These are phyloP conservation scores for Gadus chalcogrammus DNA, from an alignment of 2,113 vertebrate species.

Conservation along the genomic window DNA sequence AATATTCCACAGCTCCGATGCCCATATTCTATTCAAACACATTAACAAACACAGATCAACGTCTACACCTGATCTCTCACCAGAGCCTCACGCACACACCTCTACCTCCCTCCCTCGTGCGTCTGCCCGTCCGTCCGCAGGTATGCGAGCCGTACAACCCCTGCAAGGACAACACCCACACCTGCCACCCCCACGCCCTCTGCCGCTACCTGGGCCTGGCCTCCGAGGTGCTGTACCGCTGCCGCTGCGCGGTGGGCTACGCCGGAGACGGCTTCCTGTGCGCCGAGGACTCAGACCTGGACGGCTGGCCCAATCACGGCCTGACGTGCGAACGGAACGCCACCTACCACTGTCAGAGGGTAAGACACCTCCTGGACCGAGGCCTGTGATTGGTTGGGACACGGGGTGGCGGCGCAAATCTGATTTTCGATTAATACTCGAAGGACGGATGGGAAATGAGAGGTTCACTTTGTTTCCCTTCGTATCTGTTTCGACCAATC, in stretches of 20 bases:
- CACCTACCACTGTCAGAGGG: constrained; percentile 89
- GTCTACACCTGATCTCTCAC: no score
- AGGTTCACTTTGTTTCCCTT: no score
- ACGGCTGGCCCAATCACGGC: constrained; percentile 92
- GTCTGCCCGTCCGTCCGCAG: constrained; percentile 51
- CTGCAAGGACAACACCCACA: constrained; percentile 90
- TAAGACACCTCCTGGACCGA: constrained; percentile 39
- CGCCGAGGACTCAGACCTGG: constrained; percentile 92
- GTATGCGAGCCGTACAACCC: constrained; percentile 94
- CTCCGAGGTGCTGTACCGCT: constrained; percentile 90
- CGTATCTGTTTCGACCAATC: no score
- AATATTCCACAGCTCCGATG: no score
- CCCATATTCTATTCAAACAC: no score
- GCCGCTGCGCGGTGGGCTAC: constrained; percentile 88
- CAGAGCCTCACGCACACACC: no score
- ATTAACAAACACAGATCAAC: no score
- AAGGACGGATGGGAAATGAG: no score
- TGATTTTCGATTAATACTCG: no score
- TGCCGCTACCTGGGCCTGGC: constrained; percentile 90
- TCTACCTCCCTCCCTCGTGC: no score
- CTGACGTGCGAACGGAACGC: constrained; percentile 87
- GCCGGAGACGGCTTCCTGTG: constrained; percentile 92
- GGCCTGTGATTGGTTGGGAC: no score
- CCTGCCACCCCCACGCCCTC: constrained; percentile 82
- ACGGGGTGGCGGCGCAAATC: no score